Conservation (phyloP, 2,888 invertebrate genomes). For the Spatulosminthurus flaviceps region DNA sequence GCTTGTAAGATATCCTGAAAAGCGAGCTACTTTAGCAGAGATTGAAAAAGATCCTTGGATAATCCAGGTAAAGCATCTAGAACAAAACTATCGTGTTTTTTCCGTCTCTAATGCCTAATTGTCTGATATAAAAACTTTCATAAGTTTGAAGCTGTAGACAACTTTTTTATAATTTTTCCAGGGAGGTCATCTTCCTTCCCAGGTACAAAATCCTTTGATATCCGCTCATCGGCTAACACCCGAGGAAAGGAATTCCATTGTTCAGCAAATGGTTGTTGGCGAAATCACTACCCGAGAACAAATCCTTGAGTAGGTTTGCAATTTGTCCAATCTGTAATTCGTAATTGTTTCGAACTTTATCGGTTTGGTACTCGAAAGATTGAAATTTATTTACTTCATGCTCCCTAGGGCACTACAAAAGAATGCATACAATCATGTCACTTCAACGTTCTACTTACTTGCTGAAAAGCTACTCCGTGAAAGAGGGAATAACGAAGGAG, state of each 20-base stretch:
- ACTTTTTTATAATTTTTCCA: not conserved
- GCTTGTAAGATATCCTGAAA: constrained; percentile 92
- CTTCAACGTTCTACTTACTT: constrained; percentile 96
- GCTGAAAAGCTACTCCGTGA: constrained; percentile 90
- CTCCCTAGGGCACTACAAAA: constrained; percentile 83
- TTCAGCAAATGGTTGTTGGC: constrained; percentile 96
- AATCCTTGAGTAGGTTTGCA: constrained; percentile 79
- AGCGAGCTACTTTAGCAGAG: constrained; percentile 85
- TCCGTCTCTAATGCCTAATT: too few relatives aligned
- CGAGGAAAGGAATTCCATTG: constrained; percentile 88
- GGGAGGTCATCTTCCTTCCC: constrained; percentile 48
- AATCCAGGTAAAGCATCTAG: constrained; percentile 42
- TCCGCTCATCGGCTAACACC: constrained; percentile 89
- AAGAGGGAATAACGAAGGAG: constrained; percentile 63
- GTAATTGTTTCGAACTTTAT: not conserved
- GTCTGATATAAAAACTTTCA: too few relatives aligned
- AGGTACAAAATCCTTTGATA: constrained; percentile 77
- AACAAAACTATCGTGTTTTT: too few relatives aligned
- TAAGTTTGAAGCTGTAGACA: too few relatives aligned
- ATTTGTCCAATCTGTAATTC: too few relatives aligned
- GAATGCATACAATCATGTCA: constrained; percentile 97
- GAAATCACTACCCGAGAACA: constrained; percentile 93
- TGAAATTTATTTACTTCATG: constrained; percentile 29
- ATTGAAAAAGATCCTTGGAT: constrained; percentile 88
- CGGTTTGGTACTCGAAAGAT: not conserved